Conservation (phyloP, 2,797 vertebrate species). For the Pangasius djambal region DNA sequence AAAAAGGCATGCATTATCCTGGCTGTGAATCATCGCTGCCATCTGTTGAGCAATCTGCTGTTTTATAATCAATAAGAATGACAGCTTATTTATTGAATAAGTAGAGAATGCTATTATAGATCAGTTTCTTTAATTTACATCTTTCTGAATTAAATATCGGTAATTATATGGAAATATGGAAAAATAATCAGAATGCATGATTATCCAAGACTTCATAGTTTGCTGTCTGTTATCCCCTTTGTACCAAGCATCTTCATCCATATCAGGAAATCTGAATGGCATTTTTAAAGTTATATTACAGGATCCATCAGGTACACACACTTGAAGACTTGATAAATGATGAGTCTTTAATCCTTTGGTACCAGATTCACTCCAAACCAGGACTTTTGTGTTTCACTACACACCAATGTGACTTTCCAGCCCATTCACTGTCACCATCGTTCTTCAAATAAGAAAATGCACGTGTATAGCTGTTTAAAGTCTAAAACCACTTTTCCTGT, state of each 20-base stretch:
- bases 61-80: conserved; percentile 8
- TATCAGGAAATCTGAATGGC: neutral
- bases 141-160: neutral
- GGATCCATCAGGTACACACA: neutral
- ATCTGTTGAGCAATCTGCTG: conserved; percentile 13
- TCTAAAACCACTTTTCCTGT: neutral
- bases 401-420: neutral
- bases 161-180: neutral
- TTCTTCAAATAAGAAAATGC: neutral
- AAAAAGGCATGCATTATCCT: neutral
- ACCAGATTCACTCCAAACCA: neutral
- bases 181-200: neutral
- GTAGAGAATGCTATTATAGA: neutral
- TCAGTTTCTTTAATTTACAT: neutral
- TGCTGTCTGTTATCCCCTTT: neutral
- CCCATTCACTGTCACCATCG: neutral
- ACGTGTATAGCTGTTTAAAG: neutral
- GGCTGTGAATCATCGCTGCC: neutral
- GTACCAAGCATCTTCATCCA: neutral
- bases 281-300: neutral
- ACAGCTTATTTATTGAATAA: conserved; percentile 1
- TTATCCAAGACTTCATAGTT: neutral
- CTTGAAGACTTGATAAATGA: neutral
- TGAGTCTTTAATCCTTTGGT: neutral
- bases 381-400: neutral